Conservation (phyloP, 2,797 vertebrate species). For the Gobio occitaniae region DNA sequence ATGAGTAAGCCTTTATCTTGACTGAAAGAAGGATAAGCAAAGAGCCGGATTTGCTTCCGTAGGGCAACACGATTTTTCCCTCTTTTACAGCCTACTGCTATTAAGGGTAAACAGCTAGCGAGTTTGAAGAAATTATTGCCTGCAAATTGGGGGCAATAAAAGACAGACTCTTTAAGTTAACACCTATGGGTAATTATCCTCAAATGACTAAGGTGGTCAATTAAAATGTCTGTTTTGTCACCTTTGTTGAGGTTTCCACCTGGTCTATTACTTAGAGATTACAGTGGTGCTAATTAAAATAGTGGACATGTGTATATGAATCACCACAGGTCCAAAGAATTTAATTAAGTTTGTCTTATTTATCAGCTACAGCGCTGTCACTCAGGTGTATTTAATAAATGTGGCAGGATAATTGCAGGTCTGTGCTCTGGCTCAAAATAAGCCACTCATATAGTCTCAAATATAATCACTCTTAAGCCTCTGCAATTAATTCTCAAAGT, state of each 20-base stretch:
- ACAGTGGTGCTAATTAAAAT: conserved; percentile 48
- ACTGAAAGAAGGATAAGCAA: conserved; percentile 6
- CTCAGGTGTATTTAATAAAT: conserved; percentile 36
- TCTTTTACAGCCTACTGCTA: conserved; percentile 22
- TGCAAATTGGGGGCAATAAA: conserved; percentile 43
- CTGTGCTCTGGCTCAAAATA: conserved; percentile 12
- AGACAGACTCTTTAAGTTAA: conserved; percentile 42
- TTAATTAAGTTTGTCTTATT: conserved; percentile 55
- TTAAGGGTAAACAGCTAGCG: conserved; percentile 48
- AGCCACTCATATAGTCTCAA: conserved; percentile 30
- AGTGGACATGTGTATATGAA: conserved; percentile 40
- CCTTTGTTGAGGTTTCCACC: conserved; percentile 45
- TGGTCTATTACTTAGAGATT: conserved; percentile 34
- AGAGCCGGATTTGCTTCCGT: background rate
- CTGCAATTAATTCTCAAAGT: conserved; percentile 45
- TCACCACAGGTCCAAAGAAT: conserved; percentile 29
- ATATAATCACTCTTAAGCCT: conserved; percentile 37
- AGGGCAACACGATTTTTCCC: background rate
- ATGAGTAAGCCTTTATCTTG: background rate
- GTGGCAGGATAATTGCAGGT: conserved; percentile 36
- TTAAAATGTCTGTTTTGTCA: conserved; percentile 58
- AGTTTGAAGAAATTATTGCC: conserved; percentile 45
- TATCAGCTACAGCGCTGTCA: conserved; percentile 42
- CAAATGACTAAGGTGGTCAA: conserved; percentile 48
- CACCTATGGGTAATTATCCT: conserved; percentile 56